Conservation (phyloP, 2,888 invertebrate species). For the Ochropleura leucogaster region DNA sequence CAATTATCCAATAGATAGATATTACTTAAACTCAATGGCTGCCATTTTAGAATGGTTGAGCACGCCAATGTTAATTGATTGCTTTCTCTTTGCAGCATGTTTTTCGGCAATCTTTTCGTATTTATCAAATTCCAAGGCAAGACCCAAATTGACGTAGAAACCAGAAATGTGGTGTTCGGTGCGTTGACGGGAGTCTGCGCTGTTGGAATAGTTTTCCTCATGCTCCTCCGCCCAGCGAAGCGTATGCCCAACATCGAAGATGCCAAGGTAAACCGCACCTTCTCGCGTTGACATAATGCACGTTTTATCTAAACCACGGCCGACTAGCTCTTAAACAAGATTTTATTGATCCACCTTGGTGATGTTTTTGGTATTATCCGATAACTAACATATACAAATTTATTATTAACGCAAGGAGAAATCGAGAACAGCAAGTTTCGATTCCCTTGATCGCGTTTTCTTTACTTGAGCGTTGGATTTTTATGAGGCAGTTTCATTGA, state of each 20-base stretch:
- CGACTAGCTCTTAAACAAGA: conserved; percentile 48
- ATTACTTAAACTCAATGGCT: conserved; percentile 29
- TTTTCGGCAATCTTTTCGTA: conserved; percentile 98
- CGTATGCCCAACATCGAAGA: conserved; percentile 81
- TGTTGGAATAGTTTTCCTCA: conserved; percentile 93
- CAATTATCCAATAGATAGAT: conserved; percentile 37
- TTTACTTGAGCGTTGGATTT: conserved; percentile 25
- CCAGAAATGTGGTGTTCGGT: conserved; percentile 95
- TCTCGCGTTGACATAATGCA: conserved; percentile 34
- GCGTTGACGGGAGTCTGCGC: conserved; percentile 94
- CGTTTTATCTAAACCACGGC: conserved; percentile 49
- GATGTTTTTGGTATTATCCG: conserved; percentile 53
- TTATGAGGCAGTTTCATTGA: conserved; percentile 49
- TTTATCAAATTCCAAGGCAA: conserved; percentile 97
- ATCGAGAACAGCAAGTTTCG: conserved; percentile 30
- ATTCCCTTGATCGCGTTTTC: conserved; percentile 52
- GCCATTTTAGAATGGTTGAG: conserved; percentile 28
- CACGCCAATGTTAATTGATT: conserved; percentile 41
- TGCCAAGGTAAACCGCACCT: conserved; percentile 79
- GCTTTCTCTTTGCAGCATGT: conserved; percentile 92
- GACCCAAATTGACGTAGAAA: conserved; percentile 92
- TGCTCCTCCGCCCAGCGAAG: conserved; percentile 91
- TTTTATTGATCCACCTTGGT: conserved; percentile 44
- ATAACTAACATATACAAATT: conserved; percentile 33
- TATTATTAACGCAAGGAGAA: conserved; percentile 35